phyloP scores from a whole-genome alignment of 2,113 vertebrate genomes.

The Entomyzon cyanotis region DNA sequence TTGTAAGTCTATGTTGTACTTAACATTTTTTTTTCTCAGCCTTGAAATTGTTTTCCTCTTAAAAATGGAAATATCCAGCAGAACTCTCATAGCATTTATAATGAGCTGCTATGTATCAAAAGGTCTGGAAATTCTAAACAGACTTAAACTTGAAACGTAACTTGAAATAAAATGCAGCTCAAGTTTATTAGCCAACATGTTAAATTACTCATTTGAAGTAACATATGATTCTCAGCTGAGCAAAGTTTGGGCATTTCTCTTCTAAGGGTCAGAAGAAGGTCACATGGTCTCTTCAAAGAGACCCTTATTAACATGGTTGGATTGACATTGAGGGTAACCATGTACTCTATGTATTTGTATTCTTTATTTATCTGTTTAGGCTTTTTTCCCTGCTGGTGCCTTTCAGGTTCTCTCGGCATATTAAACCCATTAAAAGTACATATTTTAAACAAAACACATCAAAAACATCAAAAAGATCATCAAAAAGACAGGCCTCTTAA shows the following conservation, averaged over 20 bases:
- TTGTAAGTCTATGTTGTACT: neutral
- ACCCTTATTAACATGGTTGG: neutral
- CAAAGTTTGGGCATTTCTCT: neutral
- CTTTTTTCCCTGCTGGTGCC: neutral
- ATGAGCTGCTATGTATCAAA: neutral
- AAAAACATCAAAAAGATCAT: slow-evolving; percentile 36
- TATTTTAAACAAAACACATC: slow-evolving; percentile 36
- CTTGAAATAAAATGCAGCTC: slow-evolving; percentile 8
- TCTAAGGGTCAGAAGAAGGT: neutral
- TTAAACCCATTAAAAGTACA: slow-evolving; percentile 25
- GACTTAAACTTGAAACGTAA: neutral
- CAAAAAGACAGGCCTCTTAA: neutral
- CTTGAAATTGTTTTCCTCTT: slow-evolving; percentile 1
- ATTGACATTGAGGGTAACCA: slow-evolving; percentile 43
- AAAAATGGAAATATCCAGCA: neutral
- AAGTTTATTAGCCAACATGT: neutral
- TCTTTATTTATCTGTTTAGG: slow-evolving; percentile 53
- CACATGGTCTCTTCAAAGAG: neutral
- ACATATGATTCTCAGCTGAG: neutral
- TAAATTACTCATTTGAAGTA: neutral
- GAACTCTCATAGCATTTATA: neutral
- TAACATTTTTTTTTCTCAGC: neutral
- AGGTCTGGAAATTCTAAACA: neutral
- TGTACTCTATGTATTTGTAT: neutral
- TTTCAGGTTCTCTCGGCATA: neutral